phyloP scores from a whole-genome alignment of 2,888 invertebrate species.

The Drosophila macrothrix region DNA sequence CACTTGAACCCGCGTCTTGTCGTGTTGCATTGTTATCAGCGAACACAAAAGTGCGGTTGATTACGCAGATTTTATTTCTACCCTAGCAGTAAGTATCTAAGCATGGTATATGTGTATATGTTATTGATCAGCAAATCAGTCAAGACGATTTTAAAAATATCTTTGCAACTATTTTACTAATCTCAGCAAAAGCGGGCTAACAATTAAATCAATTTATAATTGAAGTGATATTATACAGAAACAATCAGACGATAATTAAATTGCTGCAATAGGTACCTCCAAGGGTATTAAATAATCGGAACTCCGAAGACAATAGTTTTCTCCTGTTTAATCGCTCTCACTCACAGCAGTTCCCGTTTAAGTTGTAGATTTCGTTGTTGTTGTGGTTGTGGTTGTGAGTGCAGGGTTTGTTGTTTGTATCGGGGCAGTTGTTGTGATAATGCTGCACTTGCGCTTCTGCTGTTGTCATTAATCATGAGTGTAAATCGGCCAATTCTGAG shows the following conservation, averaged over 20 bases:
- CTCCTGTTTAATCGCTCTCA: constrained; percentile 46
- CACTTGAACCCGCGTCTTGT: constrained; percentile 36
- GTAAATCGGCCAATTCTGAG: constrained; percentile 33
- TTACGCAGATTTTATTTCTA: constrained; percentile 7
- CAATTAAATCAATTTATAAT: neutral
- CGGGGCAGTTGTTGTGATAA: constrained; percentile 31
- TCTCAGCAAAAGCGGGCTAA: neutral
- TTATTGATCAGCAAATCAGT: neutral
- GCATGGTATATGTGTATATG: neutral
- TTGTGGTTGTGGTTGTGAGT: constrained; percentile 13
- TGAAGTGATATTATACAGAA: neutral
- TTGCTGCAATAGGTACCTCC: neutral
- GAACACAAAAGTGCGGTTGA: constrained; percentile 19
- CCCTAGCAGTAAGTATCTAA: neutral
- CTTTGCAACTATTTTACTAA: neutral
- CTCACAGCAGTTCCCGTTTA: constrained; percentile 63
- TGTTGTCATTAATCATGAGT: constrained; percentile 29
- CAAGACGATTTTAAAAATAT: neutral
- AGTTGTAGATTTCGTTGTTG: constrained; percentile 36
- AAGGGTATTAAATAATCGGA: constrained; percentile 6
- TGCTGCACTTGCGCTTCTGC: constrained; percentile 20
- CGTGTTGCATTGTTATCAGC: constrained; percentile 31
- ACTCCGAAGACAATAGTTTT: constrained; percentile 1
- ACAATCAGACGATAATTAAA: neutral
- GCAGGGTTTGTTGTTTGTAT: constrained; percentile 21